Percentiles rank a stretch among this genome's conserved stretches.
Evolutionary conservation across 2,113 vertebrate species (phyloP).

Genomic region (Otis tarda): DNA sequence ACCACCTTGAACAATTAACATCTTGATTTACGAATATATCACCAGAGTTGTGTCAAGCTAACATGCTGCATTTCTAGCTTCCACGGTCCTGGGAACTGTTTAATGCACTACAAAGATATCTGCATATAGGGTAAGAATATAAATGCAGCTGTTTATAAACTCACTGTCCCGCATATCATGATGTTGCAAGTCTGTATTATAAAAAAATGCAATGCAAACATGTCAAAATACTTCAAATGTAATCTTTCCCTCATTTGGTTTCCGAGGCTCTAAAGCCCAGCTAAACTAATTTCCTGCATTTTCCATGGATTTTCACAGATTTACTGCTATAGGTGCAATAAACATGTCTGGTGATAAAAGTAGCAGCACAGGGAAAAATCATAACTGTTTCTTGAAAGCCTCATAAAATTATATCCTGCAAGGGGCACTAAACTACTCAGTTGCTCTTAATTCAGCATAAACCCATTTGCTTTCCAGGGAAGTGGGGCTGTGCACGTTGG

Average conservation of each 20-base stretch:
- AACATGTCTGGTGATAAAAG: slow-evolving; percentile 32
- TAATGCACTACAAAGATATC: background rate
- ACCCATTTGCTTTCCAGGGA: background rate
- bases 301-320: slow-evolving; percentile 37
- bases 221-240: background rate
- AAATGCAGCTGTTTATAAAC: background rate
- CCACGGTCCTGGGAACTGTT: background rate
- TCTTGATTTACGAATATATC: background rate
- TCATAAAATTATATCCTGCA: slow-evolving; percentile 35
- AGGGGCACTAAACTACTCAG: background rate
- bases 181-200: background rate
- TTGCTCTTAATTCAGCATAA: slow-evolving; percentile 9
- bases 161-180: background rate
- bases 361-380: slow-evolving; percentile 16
- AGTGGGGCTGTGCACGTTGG: background rate
- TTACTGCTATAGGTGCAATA: slow-evolving; percentile 29
- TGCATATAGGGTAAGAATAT: background rate
- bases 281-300: slow-evolving; percentile 41
- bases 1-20: background rate
- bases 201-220: background rate
- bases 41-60: background rate
- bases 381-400: slow-evolving; percentile 40
- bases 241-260: slow-evolving; percentile 15
- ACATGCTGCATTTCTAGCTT: background rate
- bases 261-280: background rate